phyloP scores from a whole-genome alignment of 1,140 invertebrate species.

The Zaprionus ornatus region DNA sequence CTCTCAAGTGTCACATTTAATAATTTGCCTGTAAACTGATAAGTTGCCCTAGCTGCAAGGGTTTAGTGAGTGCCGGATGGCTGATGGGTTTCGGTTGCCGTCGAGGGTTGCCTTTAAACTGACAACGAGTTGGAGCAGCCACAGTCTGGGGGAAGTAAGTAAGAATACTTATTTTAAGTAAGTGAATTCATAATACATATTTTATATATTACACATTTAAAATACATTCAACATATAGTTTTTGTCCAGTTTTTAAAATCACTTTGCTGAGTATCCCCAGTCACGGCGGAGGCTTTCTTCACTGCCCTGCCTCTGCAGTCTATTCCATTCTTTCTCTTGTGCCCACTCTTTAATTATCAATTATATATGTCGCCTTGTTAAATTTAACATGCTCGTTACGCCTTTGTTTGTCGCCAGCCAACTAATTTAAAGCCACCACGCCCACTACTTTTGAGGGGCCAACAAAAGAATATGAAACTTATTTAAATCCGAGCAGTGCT shows the following conservation, averaged over 20 bases:
- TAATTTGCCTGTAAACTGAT: conserved; percentile 45
- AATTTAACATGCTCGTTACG: conserved; percentile 25
- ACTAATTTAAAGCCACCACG: conserved; percentile 37
- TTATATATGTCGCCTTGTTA: conserved; percentile 19
- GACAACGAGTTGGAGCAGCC: neutral
- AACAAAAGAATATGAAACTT: conserved; percentile 59
- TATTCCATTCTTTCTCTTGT: neutral
- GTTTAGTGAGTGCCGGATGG: neutral
- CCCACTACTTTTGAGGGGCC: conserved; percentile 3
- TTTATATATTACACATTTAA: neutral
- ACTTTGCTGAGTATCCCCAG: too few relatives aligned
- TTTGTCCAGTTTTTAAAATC: too few relatives aligned
- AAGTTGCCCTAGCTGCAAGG: conserved; percentile 12
- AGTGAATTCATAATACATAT: too few relatives aligned
- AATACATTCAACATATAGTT: too few relatives aligned
- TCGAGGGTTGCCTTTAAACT: neutral
- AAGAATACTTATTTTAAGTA: too few relatives aligned
- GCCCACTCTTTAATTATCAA: conserved; percentile 4
- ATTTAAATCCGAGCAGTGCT: conserved; percentile 54
- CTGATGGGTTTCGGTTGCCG: neutral
- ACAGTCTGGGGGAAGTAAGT: too few relatives aligned
- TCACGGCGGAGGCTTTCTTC: too few relatives aligned
- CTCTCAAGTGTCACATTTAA: conserved; percentile 52
- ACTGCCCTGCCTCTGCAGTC: too few relatives aligned
- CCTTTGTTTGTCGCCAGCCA: conserved; percentile 6